Conservation (phyloP, 1,140 invertebrate genomes). For the Drosophila chauvacae region DNA sequence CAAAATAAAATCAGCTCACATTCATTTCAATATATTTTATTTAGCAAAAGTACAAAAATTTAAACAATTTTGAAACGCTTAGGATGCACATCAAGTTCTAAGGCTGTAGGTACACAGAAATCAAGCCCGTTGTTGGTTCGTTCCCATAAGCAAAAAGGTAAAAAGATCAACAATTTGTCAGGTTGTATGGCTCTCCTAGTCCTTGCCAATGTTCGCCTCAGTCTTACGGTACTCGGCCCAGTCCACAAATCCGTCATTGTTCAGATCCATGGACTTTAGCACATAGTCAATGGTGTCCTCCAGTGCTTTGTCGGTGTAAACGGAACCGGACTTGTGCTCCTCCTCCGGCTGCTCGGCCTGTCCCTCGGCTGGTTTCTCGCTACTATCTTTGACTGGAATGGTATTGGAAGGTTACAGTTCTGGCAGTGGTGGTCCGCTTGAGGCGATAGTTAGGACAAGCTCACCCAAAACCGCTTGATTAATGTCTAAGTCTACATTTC, state of each 20-base stretch:
- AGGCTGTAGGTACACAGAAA: background rate
- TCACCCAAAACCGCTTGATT: conserved; percentile 18
- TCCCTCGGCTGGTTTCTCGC: conserved; percentile 54
- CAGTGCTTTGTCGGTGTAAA: conserved; percentile 87
- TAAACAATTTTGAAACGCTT: conserved; percentile 6
- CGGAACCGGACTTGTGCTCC: conserved; percentile 46
- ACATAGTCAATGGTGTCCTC: conserved; percentile 89
- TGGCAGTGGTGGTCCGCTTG: background rate
- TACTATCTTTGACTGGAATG: conserved; percentile 60
- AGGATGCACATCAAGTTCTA: conserved; percentile 3
- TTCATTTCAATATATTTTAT: conserved; percentile 9
- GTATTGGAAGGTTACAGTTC: conserved; percentile 6
- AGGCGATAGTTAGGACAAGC: conserved; percentile 2
- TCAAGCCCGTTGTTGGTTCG: background rate
- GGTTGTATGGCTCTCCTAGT: conserved; percentile 58
- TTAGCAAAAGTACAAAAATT: conserved; percentile 34
- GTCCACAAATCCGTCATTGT: conserved; percentile 91
- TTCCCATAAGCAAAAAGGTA: conserved; percentile 37
- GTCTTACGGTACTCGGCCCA: conserved; percentile 89
- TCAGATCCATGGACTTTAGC: conserved; percentile 89
- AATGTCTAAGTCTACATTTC: background rate
- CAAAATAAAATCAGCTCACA: background rate
- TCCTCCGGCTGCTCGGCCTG: conserved; percentile 19
- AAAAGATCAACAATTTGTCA: conserved; percentile 59
- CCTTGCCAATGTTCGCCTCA: conserved; percentile 62